Evolutionary conservation across 2,888 invertebrate genomes (phyloP), one percentile per base, ranked within the genome.

Genomic region (Nematopogon swammerdamellus): DNA sequence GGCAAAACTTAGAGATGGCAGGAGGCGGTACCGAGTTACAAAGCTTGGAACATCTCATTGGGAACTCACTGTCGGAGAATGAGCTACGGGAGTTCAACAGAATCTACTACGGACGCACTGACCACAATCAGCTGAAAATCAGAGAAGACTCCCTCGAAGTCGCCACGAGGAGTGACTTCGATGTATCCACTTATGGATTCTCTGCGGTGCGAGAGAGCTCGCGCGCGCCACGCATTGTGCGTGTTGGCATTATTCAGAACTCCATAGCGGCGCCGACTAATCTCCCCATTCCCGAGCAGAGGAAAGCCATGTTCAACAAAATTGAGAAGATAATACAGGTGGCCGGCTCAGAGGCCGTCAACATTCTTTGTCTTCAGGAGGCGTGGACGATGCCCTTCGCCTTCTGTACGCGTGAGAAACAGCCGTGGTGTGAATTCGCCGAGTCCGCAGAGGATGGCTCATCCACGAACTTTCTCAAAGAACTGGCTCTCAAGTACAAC

Each of bases 321-420:
- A 85, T 96, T 14, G 71, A 74, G 44, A 79, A 80, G 47, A 88
- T 95, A n/a, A 84, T 95, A 19, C 82, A 86, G 49, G 81, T 86
- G 10, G 97, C 98, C 2, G 90, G 87, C 0, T 64, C 67, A 20
- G 88, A 87, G 59, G 86, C 86, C 2, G 95, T 94, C 30, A 97
- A 99, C 66, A 79, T 99, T 19, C 64, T 98, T 48, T 97, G 97
- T 63, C 84, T 97, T 52, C 98, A 99, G 74, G 99, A 99, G 77
- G 93, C 96, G 2, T 99, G 98, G 98, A 88, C 88, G 45, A 98
- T 98, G 98, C 99, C 99, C 1, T 99, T 99, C 79, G 95, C 92
- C 0, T 98, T 99, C 75, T 98, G 98, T 67, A 99, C 99, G 0
- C 83, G 98, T 51, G 96, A 97, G 71, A 96, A 95, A 63, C 84